Base-by-base conservation (phyloP, 2,113 vertebrate genomes). In the Theristicus caerulescens region DNA sequence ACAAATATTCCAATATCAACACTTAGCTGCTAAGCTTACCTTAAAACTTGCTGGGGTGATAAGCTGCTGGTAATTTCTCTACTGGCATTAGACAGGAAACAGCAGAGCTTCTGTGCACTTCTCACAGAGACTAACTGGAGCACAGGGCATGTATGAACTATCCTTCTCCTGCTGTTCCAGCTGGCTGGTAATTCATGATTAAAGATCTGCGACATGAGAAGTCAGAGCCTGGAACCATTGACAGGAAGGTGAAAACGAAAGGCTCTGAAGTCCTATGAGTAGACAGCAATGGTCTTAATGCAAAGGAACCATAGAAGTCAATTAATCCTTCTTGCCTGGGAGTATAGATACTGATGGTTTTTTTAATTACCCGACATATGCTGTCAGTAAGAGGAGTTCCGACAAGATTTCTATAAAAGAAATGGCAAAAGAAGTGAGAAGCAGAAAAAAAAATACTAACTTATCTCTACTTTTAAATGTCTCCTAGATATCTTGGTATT, bases 1-100 rank as follows among this genome's bases (percentile, higher is more conserved):
- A 97, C 97, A 97, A 97, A 97, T 94, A 96, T 82, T 94, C 95
- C 81, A 88, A 38, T 62, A 95, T 88, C 95, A 95, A 93, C 84
- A 55, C 82, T 94, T 91, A 83, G 93, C 78, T 91, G 93, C 79
- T 95, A 96, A 95, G 84, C 70, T 96, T 97, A 95, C 89, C 93
- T 97, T 94, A 93, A 95, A 97, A 95, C 78, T 95, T 95, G 74
- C 91, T 82, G 82, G 91, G 74, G 66, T 91, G 96, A 95, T 96
- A 97, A 96, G 55, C 91, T 90, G 87, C 74, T 95, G 62, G 94
- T 94, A 94, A 94, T 96, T 97, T 95, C 93, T 91, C 66, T 91
- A 57, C 84, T 7, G 38, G 55, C 59, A 21, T 91, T 96, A 91
- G 86, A 55, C 0, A 38, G 3, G 83, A 73, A 86, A 70, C 38